A percentile compares a stretch with the other conserved stretches of the same genome.
Evolutionary conservation across 2,113 vertebrate genomes (phyloP).

Genomic region (Aix galericulata): DNA sequence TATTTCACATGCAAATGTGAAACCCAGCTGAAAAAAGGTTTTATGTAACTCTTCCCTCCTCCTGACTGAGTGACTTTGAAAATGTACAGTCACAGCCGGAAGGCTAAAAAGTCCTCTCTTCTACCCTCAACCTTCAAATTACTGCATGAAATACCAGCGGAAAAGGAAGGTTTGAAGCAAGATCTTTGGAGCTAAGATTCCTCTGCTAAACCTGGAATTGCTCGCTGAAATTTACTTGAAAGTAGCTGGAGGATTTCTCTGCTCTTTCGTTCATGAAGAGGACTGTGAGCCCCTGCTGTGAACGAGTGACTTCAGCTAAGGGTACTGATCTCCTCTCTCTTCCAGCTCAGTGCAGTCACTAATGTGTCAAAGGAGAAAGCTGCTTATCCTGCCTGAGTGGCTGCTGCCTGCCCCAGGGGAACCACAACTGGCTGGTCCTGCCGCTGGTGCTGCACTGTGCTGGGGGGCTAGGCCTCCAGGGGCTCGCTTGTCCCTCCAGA

Average conservation of each 20-base stretch:
- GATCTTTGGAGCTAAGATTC: neutral
- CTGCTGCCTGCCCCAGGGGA: neutral
- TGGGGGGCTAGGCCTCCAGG: neutral
- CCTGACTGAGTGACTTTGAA: neutral
- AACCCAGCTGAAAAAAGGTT: neutral
- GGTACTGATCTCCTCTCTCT: neutral
- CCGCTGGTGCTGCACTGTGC: fast-evolving
- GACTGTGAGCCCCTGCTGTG: neutral
- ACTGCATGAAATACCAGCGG: neutral
- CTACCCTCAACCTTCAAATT: neutral
- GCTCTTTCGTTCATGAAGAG: neutral
- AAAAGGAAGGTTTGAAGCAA: neutral
- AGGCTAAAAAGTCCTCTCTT: neutral
- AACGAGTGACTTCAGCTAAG: neutral
- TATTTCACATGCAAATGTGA: neutral
- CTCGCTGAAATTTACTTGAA: neutral
- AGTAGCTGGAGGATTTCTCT: neutral
- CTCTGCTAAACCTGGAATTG: neutral
- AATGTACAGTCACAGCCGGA: neutral
- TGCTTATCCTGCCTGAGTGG: neutral
- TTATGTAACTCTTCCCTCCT: neutral
- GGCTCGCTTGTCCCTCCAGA: neutral
- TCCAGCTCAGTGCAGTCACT: neutral
- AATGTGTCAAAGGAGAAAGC: neutral
- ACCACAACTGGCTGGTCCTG: neutral